phyloP scores from a whole-genome alignment of 2,888 invertebrate species.

The Mimumesa dahlbomi region DNA sequence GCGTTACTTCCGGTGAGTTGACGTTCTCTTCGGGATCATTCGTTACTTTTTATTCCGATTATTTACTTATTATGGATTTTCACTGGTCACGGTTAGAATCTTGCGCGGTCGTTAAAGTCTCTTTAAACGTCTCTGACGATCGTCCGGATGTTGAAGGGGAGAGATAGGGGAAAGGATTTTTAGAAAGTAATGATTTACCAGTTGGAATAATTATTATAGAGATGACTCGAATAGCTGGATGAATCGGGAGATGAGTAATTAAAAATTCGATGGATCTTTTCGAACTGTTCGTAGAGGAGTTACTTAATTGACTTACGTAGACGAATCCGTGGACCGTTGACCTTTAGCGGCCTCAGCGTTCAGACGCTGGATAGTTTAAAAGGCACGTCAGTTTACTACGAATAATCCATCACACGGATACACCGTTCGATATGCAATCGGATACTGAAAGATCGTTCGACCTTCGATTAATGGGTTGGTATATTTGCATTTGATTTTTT shows the following conservation, averaged over 20 bases:
- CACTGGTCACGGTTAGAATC: neutral
- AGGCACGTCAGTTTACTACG: constrained; percentile 13
- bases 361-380: constrained; percentile 13
- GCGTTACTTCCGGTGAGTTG: constrained; percentile 53
- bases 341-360: constrained; percentile 28
- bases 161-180: no score
- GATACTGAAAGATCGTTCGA: no score
- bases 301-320: constrained; percentile 24
- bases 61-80: neutral
- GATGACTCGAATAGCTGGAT: no score
- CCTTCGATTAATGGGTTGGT: no score
- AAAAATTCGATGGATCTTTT: constrained; percentile 6
- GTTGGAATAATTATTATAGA: no score
- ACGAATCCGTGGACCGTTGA: constrained; percentile 35
- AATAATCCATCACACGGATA: neutral
- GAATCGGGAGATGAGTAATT: no score
- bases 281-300: constrained; percentile 4
- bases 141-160: neutral
- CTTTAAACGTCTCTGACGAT: neutral
- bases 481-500: no score
- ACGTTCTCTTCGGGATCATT: no score
- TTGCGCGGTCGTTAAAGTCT: neutral
- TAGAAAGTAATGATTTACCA: no score
- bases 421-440: neutral
- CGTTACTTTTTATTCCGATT: neutral